Base-by-base conservation (phyloP, 2,888 invertebrate species). In the Cheilosia soror region DNA sequence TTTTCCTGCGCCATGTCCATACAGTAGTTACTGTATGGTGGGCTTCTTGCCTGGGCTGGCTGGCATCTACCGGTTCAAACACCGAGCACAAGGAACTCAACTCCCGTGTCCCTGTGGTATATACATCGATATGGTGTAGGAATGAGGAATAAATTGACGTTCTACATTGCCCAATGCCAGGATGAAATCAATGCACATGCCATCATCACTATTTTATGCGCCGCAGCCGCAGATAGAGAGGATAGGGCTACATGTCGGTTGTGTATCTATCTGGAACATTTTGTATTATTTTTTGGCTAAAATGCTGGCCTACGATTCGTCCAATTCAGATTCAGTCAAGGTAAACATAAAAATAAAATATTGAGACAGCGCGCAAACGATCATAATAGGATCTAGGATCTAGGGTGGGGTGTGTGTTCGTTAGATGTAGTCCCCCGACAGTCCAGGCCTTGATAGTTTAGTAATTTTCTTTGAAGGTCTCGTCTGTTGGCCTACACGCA, bases 131-230 rank as follows among this genome's bases (percentile, higher is more conserved):
- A 76, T 72, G 85, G 81, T 81, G 76, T 77, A 77, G 72, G 81
- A 85, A 85, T 77, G 76, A 77, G 81, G 81, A 85, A 85, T 85
- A 85, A 85, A 85, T 85, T 85, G 85, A 85, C 85, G 85, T 85
- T 85, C 85, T 85, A 85, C 85, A 85, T 85, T 72, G 72, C 62
- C 63, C 71, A 66, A 68, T 55, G 69, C 65, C 81, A 81, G 72
- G 68, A 77, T 72, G 72, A 58, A 85, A 85, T 85, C 85, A 85
- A 85, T 85, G 85, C 85, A 72, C 81, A 81, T 76, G 85, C 77
- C 72, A 72, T 44, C 81, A 57, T 80, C 84, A 80, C 80, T 79
- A 58, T 57, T 78, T 84, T 62, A 71, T 60, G 72, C 60, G 62
- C 20, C 53, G 27, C 40, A 63, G 77, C 66, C 62, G 53, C 51